A percentile compares a stretch with the other conserved stretches of the same genome.
These are phyloP conservation scores for Stenotaenia linearis DNA, from an alignment of 2,888 invertebrate species.

Conservation along the genomic window DNA sequence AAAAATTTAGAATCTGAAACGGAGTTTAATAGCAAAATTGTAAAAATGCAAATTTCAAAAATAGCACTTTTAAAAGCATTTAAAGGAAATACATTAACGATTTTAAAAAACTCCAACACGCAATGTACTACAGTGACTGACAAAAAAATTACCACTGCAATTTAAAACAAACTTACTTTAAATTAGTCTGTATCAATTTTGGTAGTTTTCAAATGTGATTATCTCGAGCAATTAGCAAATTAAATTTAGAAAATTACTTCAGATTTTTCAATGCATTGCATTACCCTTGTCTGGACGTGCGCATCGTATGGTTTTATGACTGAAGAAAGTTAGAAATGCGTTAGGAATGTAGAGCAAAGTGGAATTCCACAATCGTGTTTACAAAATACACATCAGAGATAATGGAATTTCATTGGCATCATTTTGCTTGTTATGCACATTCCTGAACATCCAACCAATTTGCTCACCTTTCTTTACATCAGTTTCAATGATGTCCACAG, in stretches of 20 bases:
- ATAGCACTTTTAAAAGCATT: background rate
- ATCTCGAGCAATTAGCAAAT: background rate
- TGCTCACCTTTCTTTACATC: conserved; percentile 26
- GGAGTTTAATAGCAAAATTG: conserved; percentile 29
- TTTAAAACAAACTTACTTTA: background rate
- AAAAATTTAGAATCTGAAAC: conserved; percentile 84
- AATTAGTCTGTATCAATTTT: background rate
- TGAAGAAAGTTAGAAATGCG: conserved; percentile 14
- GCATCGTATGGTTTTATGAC: background rate
- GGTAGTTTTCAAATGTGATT: background rate
- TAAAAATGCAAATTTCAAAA: background rate
- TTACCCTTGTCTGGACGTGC: background rate
- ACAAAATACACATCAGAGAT: conserved; percentile 6
- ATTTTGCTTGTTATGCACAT: background rate
- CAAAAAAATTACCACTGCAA: background rate
- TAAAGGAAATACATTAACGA: background rate
- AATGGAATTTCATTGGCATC: conserved; percentile 24
- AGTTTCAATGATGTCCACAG: conserved; percentile 26
- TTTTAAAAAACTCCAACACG: background rate
- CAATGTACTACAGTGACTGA: background rate
- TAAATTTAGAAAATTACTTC: background rate
- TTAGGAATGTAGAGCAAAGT: background rate
- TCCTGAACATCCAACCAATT: background rate
- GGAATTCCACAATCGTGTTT: conserved; percentile 14
- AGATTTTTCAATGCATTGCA: background rate